Conservation (phyloP, 2,888 invertebrate genomes). For the Tenodera sinensis region DNA sequence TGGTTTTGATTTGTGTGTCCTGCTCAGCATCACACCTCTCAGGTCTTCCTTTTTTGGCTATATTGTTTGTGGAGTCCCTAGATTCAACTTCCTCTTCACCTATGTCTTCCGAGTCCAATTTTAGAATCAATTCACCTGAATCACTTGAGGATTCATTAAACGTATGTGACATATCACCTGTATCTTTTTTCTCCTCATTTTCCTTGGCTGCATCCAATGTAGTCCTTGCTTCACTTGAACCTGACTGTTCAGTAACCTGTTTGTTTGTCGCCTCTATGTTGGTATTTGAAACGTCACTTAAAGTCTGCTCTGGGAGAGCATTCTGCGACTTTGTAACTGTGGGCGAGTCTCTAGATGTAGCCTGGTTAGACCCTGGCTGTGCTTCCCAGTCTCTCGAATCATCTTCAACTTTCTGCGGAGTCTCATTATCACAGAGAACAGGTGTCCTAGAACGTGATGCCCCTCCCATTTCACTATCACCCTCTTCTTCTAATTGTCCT, state of each 20-base stretch:
- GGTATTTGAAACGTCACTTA: not conserved
- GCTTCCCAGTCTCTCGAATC: conserved; percentile 37
- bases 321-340: not conserved
- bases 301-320: not conserved
- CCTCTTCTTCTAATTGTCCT: not conserved
- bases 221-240: not conserved
- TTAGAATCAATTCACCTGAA: conserved; percentile 46
- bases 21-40: conserved; percentile 18
- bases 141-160: conserved; percentile 45
- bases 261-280: not conserved
- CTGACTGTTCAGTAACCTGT: not conserved
- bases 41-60: conserved; percentile 5
- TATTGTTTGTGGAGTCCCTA: conserved; percentile 40
- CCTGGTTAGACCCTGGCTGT: conserved; percentile 37
- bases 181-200: not conserved
- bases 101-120: conserved; percentile 45
- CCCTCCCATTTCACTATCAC: conserved; percentile 17
- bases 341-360: not conserved
- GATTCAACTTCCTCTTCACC: conserved; percentile 43
- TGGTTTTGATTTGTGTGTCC: conserved; percentile 26
- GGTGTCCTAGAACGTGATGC: not conserved
- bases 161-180: not conserved
- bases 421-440: conserved; percentile 9
- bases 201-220: not conserved
- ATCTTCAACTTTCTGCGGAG: conserved; percentile 42